Base-by-base conservation (phyloP, 1,140 invertebrate species). In the Chionoecetes opilio region DNA sequence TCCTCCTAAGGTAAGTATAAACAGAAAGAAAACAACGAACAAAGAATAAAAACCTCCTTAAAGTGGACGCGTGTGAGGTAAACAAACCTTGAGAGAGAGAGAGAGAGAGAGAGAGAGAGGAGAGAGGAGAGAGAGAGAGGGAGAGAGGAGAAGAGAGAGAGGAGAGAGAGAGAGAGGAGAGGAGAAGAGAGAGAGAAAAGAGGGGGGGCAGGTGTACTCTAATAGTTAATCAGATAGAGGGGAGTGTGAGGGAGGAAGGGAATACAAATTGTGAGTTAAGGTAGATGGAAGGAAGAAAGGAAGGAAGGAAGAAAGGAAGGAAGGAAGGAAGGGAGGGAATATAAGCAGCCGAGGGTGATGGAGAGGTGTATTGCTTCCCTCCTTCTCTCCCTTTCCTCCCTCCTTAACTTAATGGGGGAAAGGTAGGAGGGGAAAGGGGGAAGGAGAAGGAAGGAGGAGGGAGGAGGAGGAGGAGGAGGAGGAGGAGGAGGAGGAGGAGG, bases 101-200 rank as follows among this genome's bases (percentile, higher is more conserved):
- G 63, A 75, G 63, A 75, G 63, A 75, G 63, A 75, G 63, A 75
- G 63, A 75, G 63, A 75, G 63, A 75, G 63, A 75, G 63, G n/a
- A 26, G n/a, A 26, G n/a, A 26, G n/a, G 63, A 75, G 63, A n/a
- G 63, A 75, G 63, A 75, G 63, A 75, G 63, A 75, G 63, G 26
- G 53, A 63, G 53, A 63, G 53, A 63, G 53, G 26, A 21, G 26
- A 21, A 63, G 53, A 63, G 53, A 63, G 53, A 63, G 53, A 63
- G 53, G 53, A 63, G 53, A 63, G 53, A 63, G 53, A 63, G 53
- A 63, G 53, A 63, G 53, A 63, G 53, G 26, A 14, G 14, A 14
- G 14, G 14, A 8, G 41, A 46, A 46, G 53, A 63, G 26, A 63
- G 5, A 21, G 53, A 63, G 53, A 21, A 26, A 9, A 26, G 53